Conservation (phyloP, 2,888 invertebrate genomes). For the Oscheius sp. region DNA sequence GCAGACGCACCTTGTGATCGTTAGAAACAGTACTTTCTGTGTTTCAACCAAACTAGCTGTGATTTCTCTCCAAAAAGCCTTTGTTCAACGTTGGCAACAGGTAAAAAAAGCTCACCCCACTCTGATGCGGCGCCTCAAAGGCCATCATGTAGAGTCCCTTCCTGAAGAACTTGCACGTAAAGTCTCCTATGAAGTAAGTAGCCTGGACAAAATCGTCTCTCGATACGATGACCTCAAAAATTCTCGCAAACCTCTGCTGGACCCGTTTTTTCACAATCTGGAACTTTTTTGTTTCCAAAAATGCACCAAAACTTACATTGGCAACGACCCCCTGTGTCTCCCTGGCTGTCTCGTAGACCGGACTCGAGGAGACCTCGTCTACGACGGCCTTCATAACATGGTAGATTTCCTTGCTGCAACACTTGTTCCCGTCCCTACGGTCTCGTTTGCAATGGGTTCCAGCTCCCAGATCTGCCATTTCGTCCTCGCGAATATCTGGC, state of each 20-base stretch:
- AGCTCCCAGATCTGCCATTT: not conserved
- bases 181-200: slow-evolving; percentile 12
- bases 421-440: slow-evolving; percentile 4
- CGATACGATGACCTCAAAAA: slow-evolving; percentile 24
- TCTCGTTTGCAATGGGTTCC: slow-evolving; percentile 3
- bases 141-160: slow-evolving; percentile 12
- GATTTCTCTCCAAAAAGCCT: too few relatives aligned
- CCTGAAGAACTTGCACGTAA: slow-evolving; percentile 4
- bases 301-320: too few relatives aligned
- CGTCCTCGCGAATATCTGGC: not conserved
- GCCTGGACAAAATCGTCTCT: slow-evolving; percentile 6
- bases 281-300: not conserved
- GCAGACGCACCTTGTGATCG: too few relatives aligned
- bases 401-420: not conserved
- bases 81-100: too few relatives aligned
- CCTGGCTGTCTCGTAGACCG: too few relatives aligned
- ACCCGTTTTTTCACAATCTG: slow-evolving; percentile 20
- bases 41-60: too few relatives aligned
- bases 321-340: too few relatives aligned
- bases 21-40: too few relatives aligned
- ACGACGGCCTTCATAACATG: not conserved
- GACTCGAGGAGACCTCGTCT: too few relatives aligned
- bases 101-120: slow-evolving; percentile 5
- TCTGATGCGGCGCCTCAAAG: slow-evolving; percentile 11
- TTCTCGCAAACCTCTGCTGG: slow-evolving; percentile 7